Evolutionary conservation across 2,113 vertebrate species (phyloP), one percentile per base, ranked within the genome.

Genomic region (Columba janthina): DNA sequence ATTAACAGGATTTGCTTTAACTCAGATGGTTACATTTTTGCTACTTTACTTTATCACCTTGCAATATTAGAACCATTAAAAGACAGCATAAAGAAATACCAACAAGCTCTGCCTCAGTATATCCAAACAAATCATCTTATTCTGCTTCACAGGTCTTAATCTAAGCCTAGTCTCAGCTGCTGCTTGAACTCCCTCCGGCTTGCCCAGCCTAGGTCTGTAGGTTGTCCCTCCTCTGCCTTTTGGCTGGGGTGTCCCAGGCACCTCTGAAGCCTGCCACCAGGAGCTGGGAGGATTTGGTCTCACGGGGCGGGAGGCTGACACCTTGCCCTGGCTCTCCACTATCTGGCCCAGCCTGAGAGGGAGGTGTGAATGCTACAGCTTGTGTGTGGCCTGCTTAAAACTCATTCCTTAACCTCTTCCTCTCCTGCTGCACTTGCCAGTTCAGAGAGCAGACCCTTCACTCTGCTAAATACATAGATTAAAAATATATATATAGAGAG

Each of bases 71-170:
- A 85, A 36, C 7, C 14, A 53, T 0, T 36, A 20, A 57, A 66
- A 51, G 29, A 38, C 28, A 0, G 0, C 11, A 44, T 46, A 18
- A 65, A 77, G 54, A 61, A 89, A 72, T 10, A 29, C 4, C 22
- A 61, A 57, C 8, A 32, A 31, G 5, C 18, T 66, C 32, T 50
- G 40, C 62, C 57, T 69, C 34, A 10, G 8, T 12, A n/a, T 24
- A 38, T 3, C 11, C 31, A 7, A 29, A 85, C 28, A 7, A 29
- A 85, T 4, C 61, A 44, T 16, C 10, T 19, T 22, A 24, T 44
- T 83, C 38, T 11, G 26, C 18, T 62, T 34, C 56, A 60, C 20
- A 24, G 31, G 9, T 32, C 31, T 67, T 12, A 11, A 38, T 8
- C n/a, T 31, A 58, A 81, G 4, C 24, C 54, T 4, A 34, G 12